These are phyloP conservation scores for Hyperoplus immaculatus DNA, from an alignment of 2,797 vertebrate species.

Conservation along the genomic window DNA sequence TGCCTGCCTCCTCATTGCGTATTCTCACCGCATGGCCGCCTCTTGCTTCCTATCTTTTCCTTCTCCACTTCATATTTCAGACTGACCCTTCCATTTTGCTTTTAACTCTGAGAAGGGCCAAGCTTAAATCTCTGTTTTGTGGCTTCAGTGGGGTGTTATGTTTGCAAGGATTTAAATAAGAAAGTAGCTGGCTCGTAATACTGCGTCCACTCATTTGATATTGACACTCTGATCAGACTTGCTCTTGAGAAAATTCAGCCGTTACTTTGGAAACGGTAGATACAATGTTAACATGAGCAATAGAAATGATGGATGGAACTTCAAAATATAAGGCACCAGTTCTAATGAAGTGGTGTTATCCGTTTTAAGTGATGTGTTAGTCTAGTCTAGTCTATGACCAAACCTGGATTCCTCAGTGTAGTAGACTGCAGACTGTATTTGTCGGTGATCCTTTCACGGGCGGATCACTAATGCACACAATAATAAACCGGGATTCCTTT, in stretches of 20 bases:
- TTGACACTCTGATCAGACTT: conserved; percentile 9
- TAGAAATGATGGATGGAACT: not conserved
- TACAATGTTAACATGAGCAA: not conserved
- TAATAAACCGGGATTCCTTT: conserved; percentile 40
- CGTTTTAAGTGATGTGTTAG: not conserved
- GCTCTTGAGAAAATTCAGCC: not conserved
- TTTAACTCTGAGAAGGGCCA: conserved; percentile 47
- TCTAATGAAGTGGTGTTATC: conserved; percentile 16
- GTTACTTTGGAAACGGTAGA: too few relatives aligned
- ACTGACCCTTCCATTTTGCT: conserved; percentile 66
- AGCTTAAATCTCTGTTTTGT: conserved; percentile 35
- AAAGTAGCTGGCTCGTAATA: not conserved
- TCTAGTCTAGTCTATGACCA: not conserved
- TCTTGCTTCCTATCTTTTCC: conserved; percentile 71
- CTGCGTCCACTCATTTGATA: conserved; percentile 8
- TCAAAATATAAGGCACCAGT: not conserved
- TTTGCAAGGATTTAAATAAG: conserved; percentile 29
- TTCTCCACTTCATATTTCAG: conserved; percentile 71
- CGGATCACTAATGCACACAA: conserved; percentile 33
- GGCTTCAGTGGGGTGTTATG: conserved; percentile 32
- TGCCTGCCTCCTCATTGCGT: conserved; percentile 72
- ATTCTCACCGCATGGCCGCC: conserved; percentile 75
- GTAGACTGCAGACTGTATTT: conserved; percentile 4
- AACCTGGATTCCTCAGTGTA: not conserved
- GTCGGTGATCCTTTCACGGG: conserved; percentile 43